Conservation (phyloP, 2,797 vertebrate species). For the Taeniopygia guttata region DNA sequence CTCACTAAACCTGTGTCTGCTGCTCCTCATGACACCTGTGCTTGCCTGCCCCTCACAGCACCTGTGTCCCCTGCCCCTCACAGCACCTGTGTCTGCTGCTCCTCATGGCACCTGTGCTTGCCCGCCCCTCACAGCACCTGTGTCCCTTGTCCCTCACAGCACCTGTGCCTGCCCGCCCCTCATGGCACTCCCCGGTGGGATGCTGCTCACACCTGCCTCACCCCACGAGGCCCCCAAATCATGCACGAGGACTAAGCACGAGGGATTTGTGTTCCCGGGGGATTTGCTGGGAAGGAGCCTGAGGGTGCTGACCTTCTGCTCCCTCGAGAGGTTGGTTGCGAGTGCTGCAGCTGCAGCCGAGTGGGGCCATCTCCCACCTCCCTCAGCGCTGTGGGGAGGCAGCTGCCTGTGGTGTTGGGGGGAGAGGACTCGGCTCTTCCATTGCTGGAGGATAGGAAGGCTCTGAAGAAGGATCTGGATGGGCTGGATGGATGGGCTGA, state of each 20-base stretch:
- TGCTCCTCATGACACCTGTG: rapidly evolving
- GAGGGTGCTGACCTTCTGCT: rapidly evolving
- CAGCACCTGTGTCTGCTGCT: rapidly evolving
- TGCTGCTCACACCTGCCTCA: rapidly evolving
- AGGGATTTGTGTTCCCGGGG: too few species aligned
- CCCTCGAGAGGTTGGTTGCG: rapidly evolving
- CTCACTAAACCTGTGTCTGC: rapidly evolving
- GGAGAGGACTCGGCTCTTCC: rapidly evolving
- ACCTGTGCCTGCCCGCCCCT: rapidly evolving
- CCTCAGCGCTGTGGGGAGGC: rapidly evolving
- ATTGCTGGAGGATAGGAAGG: not conserved
- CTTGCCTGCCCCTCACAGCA: not conserved
- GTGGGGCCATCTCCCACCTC: rapidly evolving
- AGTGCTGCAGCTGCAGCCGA: rapidly evolving
- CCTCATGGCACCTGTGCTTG: too few species aligned
- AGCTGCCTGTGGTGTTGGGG: rapidly evolving
- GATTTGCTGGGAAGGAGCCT: too few species aligned
- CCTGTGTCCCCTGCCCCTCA: not conserved
- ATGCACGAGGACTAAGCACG: rapidly evolving
- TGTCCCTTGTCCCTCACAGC: not conserved
- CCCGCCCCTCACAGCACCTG: too few species aligned
- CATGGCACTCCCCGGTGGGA: rapidly evolving
- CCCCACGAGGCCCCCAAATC: rapidly evolving
- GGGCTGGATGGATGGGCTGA: rapidly evolving
- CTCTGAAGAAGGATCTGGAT: not conserved